These are phyloP conservation scores for Crocidura indochinensis DNA, from an alignment of 2,797 vertebrate species.

Conservation along the genomic window DNA sequence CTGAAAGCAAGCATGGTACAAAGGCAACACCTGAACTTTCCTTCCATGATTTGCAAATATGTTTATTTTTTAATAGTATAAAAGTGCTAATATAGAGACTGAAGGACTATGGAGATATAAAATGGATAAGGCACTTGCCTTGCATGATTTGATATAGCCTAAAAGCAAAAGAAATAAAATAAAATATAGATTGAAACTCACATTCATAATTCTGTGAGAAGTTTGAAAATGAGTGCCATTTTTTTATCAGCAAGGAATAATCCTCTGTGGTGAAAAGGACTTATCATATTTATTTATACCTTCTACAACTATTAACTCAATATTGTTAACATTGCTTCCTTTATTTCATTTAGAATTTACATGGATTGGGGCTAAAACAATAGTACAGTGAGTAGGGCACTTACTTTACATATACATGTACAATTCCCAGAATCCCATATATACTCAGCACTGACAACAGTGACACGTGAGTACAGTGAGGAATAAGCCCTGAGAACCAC, in stretches of 20 bases:
- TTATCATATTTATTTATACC: neutral
- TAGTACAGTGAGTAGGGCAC: too few species aligned
- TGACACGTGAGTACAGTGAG: too few species aligned
- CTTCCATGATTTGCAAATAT: neutral
- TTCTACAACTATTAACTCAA: neutral
- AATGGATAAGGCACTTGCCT: too few species aligned
- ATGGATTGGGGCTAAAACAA: too few species aligned
- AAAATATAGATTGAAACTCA: neutral
- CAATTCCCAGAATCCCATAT: too few species aligned
- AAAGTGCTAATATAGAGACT: neutral
- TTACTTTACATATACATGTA: too few species aligned
- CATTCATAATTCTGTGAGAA: neutral
- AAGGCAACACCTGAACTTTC: neutral
- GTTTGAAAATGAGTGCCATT: neutral
- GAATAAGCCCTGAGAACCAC: too few species aligned
- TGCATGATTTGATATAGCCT: too few species aligned
- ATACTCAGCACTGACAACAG: too few species aligned
- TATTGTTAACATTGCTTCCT: neutral
- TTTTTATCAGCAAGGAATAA: neutral
- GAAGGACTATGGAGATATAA: too few species aligned
- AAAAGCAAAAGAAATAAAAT: too few species aligned
- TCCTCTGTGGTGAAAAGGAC: neutral
- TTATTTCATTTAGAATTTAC: neutral
- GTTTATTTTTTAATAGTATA: neutral
- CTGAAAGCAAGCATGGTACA: neutral